Evolutionary conservation across 2,888 invertebrate species (phyloP), one percentile per base, ranked within the genome.

Genomic region (Hydroisotoma schaefferi): DNA sequence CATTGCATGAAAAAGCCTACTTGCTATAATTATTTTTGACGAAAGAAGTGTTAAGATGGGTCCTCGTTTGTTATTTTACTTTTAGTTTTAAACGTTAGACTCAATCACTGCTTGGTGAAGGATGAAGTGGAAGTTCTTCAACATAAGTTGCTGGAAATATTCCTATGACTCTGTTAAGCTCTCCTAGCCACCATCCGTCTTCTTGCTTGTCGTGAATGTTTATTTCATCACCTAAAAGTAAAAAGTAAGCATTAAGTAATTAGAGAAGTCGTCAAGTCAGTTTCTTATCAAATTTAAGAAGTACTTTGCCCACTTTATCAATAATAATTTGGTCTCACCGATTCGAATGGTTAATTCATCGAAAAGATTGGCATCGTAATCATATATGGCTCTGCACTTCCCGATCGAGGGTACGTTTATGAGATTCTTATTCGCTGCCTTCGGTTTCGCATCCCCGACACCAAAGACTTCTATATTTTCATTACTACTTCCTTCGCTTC

Each of bases 91-190:
- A n/a, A n/a, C n/a, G n/a, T n/a, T n/a, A 8, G 15, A 40, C 15
- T 40, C 20, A 40, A 40, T 40, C 40, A 40, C 40, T 40, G 40
- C n/a, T 40, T 40, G 40, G 40, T 15, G 40, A 40, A 18, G 8
- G 8, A 20, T 15, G n/a, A 40, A 40, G 8, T 40, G 40, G 40
- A 5, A 15, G n/a, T 77, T 90, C 87, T 80, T 94, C 89, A 8
- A 94, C 94, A 75, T 94, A 94, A 0, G 93, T 94, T 0, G 94
- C 93, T 0, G 94, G 94, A 75, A 94, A 94, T 72, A 93, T 92
- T 26, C 94, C 94, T 64, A 89, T 85, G 65, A 83, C 83, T 44
- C 93, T 90, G 74, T 86, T 85, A 59, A 92, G 81, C 73, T 93
- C 90, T 2, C 94, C 94, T 59, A 90, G 82, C 94, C 94, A 94